Conservation (phyloP, 2,113 vertebrate species). For the Chloebia gouldiae region DNA sequence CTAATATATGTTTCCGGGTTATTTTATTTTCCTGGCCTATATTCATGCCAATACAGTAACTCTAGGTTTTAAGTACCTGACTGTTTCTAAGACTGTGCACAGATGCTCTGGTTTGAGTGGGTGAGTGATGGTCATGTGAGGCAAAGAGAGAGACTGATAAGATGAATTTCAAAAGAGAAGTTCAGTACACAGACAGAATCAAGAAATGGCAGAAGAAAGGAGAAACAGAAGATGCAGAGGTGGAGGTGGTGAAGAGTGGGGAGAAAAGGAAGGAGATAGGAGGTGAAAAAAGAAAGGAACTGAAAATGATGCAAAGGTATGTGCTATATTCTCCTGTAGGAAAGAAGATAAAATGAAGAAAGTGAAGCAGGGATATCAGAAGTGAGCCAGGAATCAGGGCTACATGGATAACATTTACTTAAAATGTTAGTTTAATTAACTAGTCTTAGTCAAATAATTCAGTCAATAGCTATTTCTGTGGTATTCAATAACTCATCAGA, state of each 20-base stretch:
- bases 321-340: background rate
- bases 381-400: background rate
- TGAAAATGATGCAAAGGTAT: slow-evolving; percentile 48
- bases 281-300: slow-evolving; percentile 54
- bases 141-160: slow-evolving; percentile 8
- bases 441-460: background rate
- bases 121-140: slow-evolving; percentile 47
- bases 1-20: background rate
- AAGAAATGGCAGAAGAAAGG: slow-evolving; percentile 46
- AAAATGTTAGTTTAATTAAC: background rate
- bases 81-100: background rate
- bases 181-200: slow-evolving; percentile 26
- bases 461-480: background rate
- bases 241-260: slow-evolving; percentile 53
- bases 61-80: background rate
- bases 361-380: background rate
- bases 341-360: background rate
- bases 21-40: background rate
- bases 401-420: background rate
- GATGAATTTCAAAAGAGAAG: slow-evolving; percentile 42
- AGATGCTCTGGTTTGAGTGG: slow-evolving; percentile 45
- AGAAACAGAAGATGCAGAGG: slow-evolving; percentile 67
- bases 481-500: background rate
- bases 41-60: background rate
- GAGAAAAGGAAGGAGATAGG: slow-evolving; percentile 50